A percentile compares a stretch with the other conserved stretches of the same genome.
phyloP scores from a whole-genome alignment of 2,113 vertebrate genomes.

The Euleptes europaea region DNA sequence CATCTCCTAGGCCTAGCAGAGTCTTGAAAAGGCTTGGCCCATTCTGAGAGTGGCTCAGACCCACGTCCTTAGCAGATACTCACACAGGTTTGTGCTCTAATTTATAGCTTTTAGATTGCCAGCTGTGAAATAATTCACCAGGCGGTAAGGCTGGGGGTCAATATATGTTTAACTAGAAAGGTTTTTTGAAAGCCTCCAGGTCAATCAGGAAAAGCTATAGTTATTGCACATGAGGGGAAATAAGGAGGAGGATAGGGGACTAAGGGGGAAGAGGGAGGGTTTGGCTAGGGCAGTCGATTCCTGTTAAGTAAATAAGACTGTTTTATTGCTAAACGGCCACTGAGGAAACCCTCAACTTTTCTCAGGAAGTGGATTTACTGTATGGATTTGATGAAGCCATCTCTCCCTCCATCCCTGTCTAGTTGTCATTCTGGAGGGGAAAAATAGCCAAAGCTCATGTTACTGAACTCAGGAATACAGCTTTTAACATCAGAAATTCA shows the following conservation, averaged over 20 bases:
- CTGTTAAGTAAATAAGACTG: slow-evolving; percentile 52
- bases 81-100: slow-evolving; percentile 57
- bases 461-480: background rate
- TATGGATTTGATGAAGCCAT: background rate
- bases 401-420: background rate
- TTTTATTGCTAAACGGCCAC: slow-evolving; percentile 54
- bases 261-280: background rate
- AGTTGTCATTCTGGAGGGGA: background rate
- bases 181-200: slow-evolving; percentile 68
- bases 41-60: slow-evolving; percentile 34
- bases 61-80: slow-evolving; percentile 58
- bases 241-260: background rate
- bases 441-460: background rate
- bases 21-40: slow-evolving; percentile 42
- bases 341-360: slow-evolving; percentile 1
- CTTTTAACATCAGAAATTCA: background rate
- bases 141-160: slow-evolving; percentile 71
- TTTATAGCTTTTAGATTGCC: slow-evolving; percentile 69
- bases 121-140: slow-evolving; percentile 71
- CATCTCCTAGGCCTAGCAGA: slow-evolving; percentile 25
- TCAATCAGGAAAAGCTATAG: slow-evolving; percentile 65
- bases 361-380: slow-evolving; percentile 9
- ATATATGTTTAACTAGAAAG: slow-evolving; percentile 81
- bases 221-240: slow-evolving; percentile 40
- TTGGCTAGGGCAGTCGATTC: slow-evolving; percentile 47